Conservation (phyloP, 2,113 vertebrate species). For the Gobius niger region DNA sequence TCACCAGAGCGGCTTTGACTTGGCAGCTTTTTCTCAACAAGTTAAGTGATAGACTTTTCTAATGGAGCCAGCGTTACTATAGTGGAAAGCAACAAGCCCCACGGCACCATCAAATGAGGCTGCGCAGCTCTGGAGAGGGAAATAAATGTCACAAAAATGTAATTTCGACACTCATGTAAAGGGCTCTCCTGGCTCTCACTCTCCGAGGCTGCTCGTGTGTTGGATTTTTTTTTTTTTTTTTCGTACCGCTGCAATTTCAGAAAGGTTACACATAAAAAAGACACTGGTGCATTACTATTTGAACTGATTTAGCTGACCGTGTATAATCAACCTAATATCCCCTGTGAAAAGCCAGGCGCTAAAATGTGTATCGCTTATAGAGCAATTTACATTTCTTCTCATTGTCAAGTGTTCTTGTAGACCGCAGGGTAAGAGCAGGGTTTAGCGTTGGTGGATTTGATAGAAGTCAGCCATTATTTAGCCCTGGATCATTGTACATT, state of each 20-base stretch:
- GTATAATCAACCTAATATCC: conserved; percentile 15
- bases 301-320: conserved; percentile 23
- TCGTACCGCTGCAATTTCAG: conserved; percentile 42
- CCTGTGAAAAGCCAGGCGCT: neutral
- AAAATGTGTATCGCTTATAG: neutral
- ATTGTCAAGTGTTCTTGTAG: neutral
- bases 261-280: conserved; percentile 49
- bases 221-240: conserved; percentile 1
- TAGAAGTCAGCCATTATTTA: neutral
- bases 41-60: conserved; percentile 67
- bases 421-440: neutral
- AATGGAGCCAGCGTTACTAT: conserved; percentile 66
- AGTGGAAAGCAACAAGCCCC: conserved; percentile 70
- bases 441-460: neutral
- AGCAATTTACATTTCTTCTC: neutral
- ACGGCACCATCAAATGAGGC: conserved; percentile 65
- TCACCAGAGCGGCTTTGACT: conserved; percentile 58
- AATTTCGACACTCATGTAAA: conserved; percentile 68
- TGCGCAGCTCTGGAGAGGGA: conserved; percentile 55
- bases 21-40: conserved; percentile 50
- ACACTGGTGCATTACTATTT: conserved; percentile 23
- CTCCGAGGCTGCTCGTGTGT: conserved; percentile 45
- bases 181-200: conserved; percentile 64
- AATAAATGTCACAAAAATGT: conserved; percentile 77
- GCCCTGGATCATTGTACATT: no score